Evolutionary conservation across 2,888 invertebrate genomes (phyloP), one percentile per base, ranked within the genome.

Genomic region (Noctua pronuba): DNA sequence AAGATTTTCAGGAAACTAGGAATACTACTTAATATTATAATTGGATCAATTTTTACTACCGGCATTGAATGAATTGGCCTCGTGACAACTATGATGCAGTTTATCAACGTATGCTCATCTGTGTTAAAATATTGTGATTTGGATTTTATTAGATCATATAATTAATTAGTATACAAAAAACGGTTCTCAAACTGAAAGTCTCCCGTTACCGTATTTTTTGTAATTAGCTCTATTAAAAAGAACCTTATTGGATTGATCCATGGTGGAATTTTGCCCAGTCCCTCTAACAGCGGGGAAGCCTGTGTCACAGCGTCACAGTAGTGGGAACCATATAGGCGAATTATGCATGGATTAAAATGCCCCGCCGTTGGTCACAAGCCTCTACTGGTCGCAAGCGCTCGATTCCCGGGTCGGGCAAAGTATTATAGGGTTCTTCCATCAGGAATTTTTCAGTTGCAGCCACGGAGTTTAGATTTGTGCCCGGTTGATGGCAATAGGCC

Each of bases 151-250:
- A 80, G 80, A 86, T 78, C 60, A 86, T 82, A 81, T 79, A 84
- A 89, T 87, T 88, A 89, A 91, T 91, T 86, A 91, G 69, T 88
- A 84, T 84, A 79, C 80, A 79, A 77, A 73, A 69, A 76, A 65
- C 1, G 91, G 68, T 91, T 92, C 91, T 90, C 91, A 92, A 92
- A 90, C 85, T 91, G 73, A 13, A 31, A 44, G 18, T 21, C 7
- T 21, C 8, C 18, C 24, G 6, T 8, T 28, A 38, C 10, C 4
- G n/a, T 28, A n/a, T 3, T 16, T 10, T 64, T 44, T n/a, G n/a
- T n/a, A n/a, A n/a, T n/a, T n/a, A n/a, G n/a, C n/a, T n/a, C n/a
- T 3, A 38, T n/a, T n/a, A n/a, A 3, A 38, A 64, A 60, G 3
- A 31, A 31, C 60, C 60, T 8, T 41, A 41, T n/a, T 1, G n/a